Evolutionary conservation across 92 coral and sea anemone species (phyloP).

Genomic region (Parazoanthus swiftii): DNA sequence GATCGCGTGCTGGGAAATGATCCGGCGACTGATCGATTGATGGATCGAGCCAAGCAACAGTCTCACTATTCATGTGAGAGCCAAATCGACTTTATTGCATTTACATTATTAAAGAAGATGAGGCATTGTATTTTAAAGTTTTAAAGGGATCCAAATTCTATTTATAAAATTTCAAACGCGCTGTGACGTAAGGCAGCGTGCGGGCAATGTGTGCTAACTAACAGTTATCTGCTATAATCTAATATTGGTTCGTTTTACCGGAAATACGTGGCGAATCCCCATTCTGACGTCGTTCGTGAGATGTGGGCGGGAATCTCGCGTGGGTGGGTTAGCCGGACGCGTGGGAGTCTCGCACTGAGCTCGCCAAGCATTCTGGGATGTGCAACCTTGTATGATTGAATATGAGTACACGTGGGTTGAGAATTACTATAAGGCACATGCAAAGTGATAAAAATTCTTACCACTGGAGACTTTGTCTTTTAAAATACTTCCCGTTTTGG

Average conservation of each 20-base stretch:
- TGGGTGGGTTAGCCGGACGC: slow-evolving; percentile 45
- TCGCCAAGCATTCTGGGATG: slow-evolving; percentile 22
- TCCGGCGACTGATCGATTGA: no score
- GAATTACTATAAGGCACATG: slow-evolving; percentile 36
- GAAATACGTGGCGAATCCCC: slow-evolving; percentile 40
- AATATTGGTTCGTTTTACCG: slow-evolving; percentile 10
- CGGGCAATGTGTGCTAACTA: slow-evolving; percentile 18
- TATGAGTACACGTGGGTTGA: slow-evolving; percentile 42
- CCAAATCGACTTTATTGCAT: no score
- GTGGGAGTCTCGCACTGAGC: slow-evolving; percentile 21
- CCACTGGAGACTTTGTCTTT: slow-evolving; percentile 19
- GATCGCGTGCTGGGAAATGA: no score
- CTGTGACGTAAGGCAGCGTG: slow-evolving; percentile 24
- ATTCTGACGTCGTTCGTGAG: slow-evolving; percentile 29
- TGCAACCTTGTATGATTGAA: background rate
- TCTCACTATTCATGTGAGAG: no score
- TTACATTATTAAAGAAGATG: no score
- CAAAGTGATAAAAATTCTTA: slow-evolving; percentile 28
- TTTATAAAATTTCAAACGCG: slow-evolving; percentile 8
- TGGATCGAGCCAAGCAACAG: no score
- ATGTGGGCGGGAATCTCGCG: slow-evolving; percentile 38
- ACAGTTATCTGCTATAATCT: background rate
- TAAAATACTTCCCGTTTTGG: slow-evolving; percentile 4
- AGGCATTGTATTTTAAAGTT: no score
- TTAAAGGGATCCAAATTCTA: background rate